These are phyloP conservation scores for Platycheirus albimanus DNA, from an alignment of 2,888 invertebrate genomes.

Conservation along the genomic window DNA sequence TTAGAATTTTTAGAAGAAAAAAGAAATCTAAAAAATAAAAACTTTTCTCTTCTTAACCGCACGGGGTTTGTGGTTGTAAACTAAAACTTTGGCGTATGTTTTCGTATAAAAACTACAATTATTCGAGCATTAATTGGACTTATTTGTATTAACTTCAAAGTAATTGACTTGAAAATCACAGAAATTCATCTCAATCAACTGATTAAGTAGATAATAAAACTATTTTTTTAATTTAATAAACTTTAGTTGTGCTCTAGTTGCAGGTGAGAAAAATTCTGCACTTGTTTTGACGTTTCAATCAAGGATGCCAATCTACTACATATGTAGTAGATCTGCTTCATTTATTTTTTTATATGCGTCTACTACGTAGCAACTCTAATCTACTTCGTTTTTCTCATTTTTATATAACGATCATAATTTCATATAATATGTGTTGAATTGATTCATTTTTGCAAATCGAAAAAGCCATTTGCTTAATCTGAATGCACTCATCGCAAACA, in stretches of 20 bases:
- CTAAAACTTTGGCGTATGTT: constrained; percentile 25
- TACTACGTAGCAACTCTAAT: too few species aligned
- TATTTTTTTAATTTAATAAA: constrained; percentile 9
- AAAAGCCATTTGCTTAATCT: too few species aligned
- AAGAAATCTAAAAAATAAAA: constrained; percentile 6
- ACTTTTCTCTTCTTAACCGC: constrained; percentile 20
- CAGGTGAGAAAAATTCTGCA: constrained; percentile 65
- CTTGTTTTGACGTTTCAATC: constrained; percentile 74
- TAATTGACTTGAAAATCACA: constrained; percentile 65
- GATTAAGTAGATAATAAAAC: constrained; percentile 32
- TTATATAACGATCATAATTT: too few species aligned
- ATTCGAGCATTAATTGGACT: constrained; percentile 17
- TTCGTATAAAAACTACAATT: constrained; percentile 8
- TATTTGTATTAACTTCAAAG: constrained; percentile 16
- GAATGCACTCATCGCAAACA: too few species aligned
- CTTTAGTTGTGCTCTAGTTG: constrained; percentile 34
- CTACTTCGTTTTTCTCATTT: too few species aligned
- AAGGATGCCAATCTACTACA: too few species aligned
- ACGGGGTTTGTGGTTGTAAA: constrained; percentile 9
- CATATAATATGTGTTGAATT: too few species aligned
- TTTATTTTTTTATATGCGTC: too few species aligned
- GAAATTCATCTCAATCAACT: constrained; percentile 61
- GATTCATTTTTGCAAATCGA: too few species aligned
- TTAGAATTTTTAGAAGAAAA: constrained; percentile 45
- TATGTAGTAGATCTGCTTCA: too few species aligned